These are phyloP conservation scores for Struthio camelus DNA, from an alignment of 2,113 vertebrate species.

Conservation along the genomic window DNA sequence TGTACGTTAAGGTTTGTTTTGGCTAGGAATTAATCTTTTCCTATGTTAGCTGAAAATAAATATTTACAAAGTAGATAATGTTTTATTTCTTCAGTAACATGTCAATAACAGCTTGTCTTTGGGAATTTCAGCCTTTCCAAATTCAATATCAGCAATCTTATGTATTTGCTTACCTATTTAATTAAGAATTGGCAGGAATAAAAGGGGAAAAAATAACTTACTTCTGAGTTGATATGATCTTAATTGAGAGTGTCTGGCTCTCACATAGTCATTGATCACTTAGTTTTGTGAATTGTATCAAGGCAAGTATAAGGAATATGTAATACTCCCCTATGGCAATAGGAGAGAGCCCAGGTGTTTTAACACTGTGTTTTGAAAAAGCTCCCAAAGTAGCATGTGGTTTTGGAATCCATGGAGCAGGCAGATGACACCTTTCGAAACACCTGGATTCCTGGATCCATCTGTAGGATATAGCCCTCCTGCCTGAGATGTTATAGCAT, in stretches of 20 bases:
- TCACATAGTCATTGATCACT: slow-evolving; percentile 30
- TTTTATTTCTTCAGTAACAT: slow-evolving; percentile 24
- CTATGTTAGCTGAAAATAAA: background rate
- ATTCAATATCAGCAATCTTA: slow-evolving; percentile 11
- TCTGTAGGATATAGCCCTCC: slow-evolving; percentile 13
- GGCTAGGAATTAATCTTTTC: slow-evolving; percentile 2
- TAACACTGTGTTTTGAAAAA: slow-evolving; percentile 28
- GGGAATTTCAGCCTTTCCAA: slow-evolving; percentile 13
- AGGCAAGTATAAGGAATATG: background rate
- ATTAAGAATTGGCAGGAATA: slow-evolving; percentile 54
- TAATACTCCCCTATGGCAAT: background rate
- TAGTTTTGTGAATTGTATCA: slow-evolving; percentile 35
- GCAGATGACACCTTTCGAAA: slow-evolving; percentile 40
- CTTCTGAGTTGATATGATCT: slow-evolving; percentile 52
- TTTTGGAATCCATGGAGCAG: slow-evolving; percentile 31
- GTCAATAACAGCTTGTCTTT: slow-evolving; percentile 14
- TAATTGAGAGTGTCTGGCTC: slow-evolving; percentile 21
- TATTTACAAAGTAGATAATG: background rate
- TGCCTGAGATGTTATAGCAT: background rate
- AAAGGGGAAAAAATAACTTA: background rate
- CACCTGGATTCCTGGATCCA: slow-evolving; percentile 53
- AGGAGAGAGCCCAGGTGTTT: slow-evolving; percentile 47
- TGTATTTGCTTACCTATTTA: slow-evolving; percentile 18
- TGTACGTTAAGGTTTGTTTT: slow-evolving; percentile 1
- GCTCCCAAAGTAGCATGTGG: slow-evolving; percentile 6